Percentiles rank a stretch among this genome's conserved stretches.
Conservation (phyloP, 2,797 vertebrate genomes). For the Halcyon smyrnensis region DNA sequence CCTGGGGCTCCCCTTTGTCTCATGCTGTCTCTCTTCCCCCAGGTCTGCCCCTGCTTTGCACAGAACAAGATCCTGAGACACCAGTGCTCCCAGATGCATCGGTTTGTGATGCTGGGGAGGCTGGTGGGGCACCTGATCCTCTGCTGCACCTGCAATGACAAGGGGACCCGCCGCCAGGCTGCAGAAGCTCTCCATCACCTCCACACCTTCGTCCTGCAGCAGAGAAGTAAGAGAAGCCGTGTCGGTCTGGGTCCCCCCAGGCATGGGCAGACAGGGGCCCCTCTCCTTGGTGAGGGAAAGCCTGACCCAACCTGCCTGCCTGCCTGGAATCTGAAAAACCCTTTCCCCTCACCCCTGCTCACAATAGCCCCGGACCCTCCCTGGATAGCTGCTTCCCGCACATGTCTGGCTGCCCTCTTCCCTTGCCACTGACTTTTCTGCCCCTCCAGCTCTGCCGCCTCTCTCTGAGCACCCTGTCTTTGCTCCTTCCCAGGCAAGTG, state of each 20-base stretch:
- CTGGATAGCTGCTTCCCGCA: neutral
- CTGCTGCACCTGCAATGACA: neutral
- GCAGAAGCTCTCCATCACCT: too few relatives aligned
- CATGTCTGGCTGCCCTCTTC: neutral
- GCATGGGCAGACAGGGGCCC: too few relatives aligned
- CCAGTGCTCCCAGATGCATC: accelerated
- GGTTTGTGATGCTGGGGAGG: neutral
- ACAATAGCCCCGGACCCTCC: neutral
- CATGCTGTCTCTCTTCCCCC: neutral
- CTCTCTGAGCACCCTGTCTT: neutral
- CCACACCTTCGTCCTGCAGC: too few relatives aligned
- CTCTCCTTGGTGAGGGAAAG: too few relatives aligned
- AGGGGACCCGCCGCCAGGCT: neutral
- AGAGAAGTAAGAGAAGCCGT: too few relatives aligned
- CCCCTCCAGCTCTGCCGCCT: neutral
- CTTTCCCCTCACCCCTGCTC: too few relatives aligned
- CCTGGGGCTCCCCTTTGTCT: neutral
- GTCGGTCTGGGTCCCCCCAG: too few relatives aligned
- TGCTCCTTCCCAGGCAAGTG: neutral
- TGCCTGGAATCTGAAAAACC: too few relatives aligned
- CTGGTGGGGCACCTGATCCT: neutral
- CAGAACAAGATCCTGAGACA: accelerated
- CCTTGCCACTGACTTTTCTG: neutral
- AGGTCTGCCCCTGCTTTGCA: neutral
- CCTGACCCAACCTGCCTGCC: too few relatives aligned